Conservation (phyloP, 2,797 vertebrate species). For the Sciurus carolinensis region DNA sequence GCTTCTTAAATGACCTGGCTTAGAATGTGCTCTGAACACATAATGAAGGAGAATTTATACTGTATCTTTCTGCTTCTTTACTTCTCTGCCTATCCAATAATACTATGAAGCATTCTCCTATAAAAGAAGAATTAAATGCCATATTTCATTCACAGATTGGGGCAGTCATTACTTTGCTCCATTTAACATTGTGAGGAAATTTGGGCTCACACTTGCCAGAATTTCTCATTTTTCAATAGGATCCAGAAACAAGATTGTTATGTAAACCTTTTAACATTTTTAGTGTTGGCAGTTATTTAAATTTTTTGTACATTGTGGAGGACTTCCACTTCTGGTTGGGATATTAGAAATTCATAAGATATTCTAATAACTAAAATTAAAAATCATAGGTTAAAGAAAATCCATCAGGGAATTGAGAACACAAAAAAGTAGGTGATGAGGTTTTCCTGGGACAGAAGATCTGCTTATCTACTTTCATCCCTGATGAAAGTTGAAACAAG, state of each 20-base stretch:
- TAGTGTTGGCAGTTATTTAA: constrained; percentile 10
- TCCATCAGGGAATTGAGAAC: background rate
- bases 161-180: background rate
- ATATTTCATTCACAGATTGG: background rate
- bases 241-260: constrained; percentile 7
- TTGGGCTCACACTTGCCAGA: background rate
- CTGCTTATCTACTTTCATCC: background rate
- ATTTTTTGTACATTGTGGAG: background rate
- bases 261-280: constrained; percentile 33
- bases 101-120: background rate
- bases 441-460: background rate
- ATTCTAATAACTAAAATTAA: background rate
- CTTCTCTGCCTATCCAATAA: background rate
- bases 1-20: background rate
- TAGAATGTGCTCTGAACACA: background rate
- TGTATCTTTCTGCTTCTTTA: background rate
- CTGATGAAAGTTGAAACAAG: background rate
- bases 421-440: background rate
- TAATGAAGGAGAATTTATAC: background rate
- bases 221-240: constrained; percentile 24
- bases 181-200: background rate
- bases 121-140: background rate
- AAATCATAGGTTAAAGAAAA: background rate
- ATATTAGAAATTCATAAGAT: background rate
- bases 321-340: constrained; percentile 3